Evolutionary conservation across 2,113 vertebrate species (phyloP).

Genomic region (Engraulis encrasicolus): DNA sequence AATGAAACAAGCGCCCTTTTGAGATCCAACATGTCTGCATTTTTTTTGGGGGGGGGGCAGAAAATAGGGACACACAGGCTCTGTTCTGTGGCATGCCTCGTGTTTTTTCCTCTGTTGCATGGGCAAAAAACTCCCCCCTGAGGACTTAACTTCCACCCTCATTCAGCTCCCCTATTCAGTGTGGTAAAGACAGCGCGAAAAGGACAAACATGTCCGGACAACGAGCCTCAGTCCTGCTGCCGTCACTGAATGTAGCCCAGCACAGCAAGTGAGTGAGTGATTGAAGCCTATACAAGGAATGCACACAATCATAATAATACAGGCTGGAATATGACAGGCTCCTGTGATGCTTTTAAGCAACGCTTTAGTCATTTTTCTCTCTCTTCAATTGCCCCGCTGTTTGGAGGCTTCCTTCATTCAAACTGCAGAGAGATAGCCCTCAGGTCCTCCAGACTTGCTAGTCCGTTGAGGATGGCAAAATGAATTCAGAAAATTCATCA

Average conservation of each 20-base stretch:
- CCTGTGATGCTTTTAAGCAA: too few relatives aligned
- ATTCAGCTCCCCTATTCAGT: neutral
- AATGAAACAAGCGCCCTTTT: neutral
- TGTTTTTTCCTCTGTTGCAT: constrained; percentile 7
- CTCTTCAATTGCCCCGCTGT: too few relatives aligned
- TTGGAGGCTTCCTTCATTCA: too few relatives aligned
- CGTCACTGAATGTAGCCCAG: neutral
- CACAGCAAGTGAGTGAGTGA: neutral
- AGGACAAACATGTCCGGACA: neutral
- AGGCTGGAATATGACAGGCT: neutral
- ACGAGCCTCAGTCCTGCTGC: neutral
- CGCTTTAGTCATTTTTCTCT: too few relatives aligned
- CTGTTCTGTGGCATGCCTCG: neutral
- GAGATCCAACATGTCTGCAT: neutral
- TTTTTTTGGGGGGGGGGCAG: too few relatives aligned
- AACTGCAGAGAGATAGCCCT: too few relatives aligned
- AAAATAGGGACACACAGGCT: neutral
- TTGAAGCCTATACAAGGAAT: neutral
- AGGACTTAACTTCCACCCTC: constrained; percentile 7
- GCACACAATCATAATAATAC: neutral
- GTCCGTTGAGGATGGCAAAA: too few relatives aligned
- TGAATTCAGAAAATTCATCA: too few relatives aligned
- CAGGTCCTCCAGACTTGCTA: too few relatives aligned
- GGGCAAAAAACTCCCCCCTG: constrained; percentile 2
- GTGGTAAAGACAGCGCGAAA: neutral